Evolutionary conservation across 2,113 vertebrate genomes (phyloP).

Genomic region (Scytalopus superciliaris): DNA sequence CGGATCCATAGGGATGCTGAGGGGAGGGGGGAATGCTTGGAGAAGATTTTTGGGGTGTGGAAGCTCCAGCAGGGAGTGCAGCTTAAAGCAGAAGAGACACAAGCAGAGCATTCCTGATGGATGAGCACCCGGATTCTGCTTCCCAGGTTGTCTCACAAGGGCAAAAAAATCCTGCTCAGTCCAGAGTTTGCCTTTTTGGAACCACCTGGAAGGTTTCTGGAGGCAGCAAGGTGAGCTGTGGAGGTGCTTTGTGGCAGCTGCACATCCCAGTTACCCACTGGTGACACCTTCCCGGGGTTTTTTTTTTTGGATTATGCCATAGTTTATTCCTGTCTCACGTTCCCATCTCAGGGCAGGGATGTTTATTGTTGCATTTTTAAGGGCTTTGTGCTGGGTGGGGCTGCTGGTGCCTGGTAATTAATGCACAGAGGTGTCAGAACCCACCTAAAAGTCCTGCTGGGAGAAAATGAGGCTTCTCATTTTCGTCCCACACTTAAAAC

Average conservation of each 20-base stretch:
- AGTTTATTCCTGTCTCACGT: background rate
- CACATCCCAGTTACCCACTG: background rate
- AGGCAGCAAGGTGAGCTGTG: background rate
- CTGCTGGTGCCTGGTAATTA: background rate
- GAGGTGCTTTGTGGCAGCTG: background rate
- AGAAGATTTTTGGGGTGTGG: too few relatives aligned
- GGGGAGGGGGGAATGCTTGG: background rate
- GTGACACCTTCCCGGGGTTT: background rate
- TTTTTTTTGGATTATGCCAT: background rate
- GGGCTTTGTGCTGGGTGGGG: background rate
- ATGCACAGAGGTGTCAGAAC: background rate
- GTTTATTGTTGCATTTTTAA: background rate
- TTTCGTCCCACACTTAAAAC: background rate
- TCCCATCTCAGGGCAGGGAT: background rate
- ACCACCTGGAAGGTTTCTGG: background rate
- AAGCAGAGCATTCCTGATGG: background rate
- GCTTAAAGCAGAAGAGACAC: background rate
- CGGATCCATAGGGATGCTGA: background rate
- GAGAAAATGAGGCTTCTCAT: background rate
- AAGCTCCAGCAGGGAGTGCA: background rate
- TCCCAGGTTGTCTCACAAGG: background rate
- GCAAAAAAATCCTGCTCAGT: background rate
- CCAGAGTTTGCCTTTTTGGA: background rate
- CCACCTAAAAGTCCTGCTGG: background rate
- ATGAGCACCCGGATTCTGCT: background rate